These are phyloP conservation scores for Harpagifer antarcticus DNA, from an alignment of 2,797 vertebrate genomes.

Conservation along the genomic window DNA sequence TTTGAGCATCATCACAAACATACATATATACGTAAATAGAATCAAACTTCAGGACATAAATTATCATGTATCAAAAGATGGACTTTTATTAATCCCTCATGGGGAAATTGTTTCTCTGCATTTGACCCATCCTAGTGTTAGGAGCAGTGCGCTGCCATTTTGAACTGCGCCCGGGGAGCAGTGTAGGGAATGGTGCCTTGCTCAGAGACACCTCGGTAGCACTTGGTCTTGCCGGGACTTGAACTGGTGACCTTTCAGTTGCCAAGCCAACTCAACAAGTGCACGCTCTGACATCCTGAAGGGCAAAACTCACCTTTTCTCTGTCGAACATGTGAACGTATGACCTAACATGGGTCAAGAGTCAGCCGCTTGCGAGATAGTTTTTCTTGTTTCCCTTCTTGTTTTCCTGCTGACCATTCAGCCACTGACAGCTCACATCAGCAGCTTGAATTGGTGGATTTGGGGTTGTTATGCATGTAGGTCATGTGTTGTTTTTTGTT, in stretches of 20 bases:
- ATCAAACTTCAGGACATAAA: slow-evolving; percentile 1
- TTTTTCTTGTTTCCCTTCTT: slow-evolving; percentile 26
- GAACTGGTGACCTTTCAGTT: no score
- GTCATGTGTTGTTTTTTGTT: slow-evolving; percentile 47
- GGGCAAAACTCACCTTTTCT: slow-evolving; percentile 35
- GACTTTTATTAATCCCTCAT: no score
- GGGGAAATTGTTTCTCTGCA: no score
- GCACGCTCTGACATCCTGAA: slow-evolving; percentile 38
- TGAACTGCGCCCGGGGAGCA: no score
- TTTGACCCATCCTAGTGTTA: no score
- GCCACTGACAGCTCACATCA: slow-evolving; percentile 52
- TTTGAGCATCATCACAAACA: slow-evolving; percentile 10
- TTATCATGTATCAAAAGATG: not conserved
- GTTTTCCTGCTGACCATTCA: slow-evolving; percentile 42
- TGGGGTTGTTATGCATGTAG: slow-evolving; percentile 61
- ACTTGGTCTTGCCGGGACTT: no score
- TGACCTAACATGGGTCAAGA: slow-evolving; percentile 21
- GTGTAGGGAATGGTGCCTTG: no score
- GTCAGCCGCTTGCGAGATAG: slow-evolving; percentile 11
- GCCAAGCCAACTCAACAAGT: not conserved
- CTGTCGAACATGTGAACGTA: slow-evolving; percentile 11
- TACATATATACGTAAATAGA: slow-evolving; percentile 16
- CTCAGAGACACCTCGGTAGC: no score
- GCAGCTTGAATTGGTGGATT: slow-evolving; percentile 37
- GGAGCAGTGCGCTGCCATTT: no score